Evolutionary conservation across 1,140 invertebrate genomes (phyloP), one percentile per base, ranked within the genome.

Genomic region (Thrips palmi): DNA sequence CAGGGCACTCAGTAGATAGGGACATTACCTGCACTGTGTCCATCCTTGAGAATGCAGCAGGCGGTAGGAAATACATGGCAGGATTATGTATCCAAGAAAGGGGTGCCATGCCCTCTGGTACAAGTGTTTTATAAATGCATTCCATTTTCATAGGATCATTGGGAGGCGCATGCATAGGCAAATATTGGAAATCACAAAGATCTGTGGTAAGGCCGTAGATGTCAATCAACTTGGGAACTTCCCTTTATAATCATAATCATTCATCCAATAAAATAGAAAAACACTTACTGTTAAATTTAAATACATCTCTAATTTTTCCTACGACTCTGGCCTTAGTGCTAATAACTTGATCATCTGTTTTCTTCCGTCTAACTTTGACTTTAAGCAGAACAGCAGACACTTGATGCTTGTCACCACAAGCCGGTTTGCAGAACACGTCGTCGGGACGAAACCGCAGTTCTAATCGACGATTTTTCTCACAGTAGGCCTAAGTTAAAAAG

Each of bases 181-280:
- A 55, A 57, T 77, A 93, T 60, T 93, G 88, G 57, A 87, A 93
- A 58, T 96, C 89, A 57, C 72, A 78, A 40, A 92, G 58, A 50
- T 67, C 84, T 86, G 47, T 45, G 6, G 30, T 12, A 12, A 17
- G 10, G 33, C 12, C 10, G 22, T 20, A 34, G 10, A 19, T 4
- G 12, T 20, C 10, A 34, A 34, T n/a, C 7, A 6, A 4, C 22
- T 14, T 20, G 22, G 6, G 8, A n/a, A 20, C 17, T 14, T 31
- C n/a, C 2, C 10, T 31, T 3, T 30, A 24, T 4, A 1, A 28
- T 20, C 22, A 14, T 21, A 12, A n/a, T 25, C 23, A 50, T 1
- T 11, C 35, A 29, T 31, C 24, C 14, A 35, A 20, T 11, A 37
- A 5, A 8, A 33, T 15, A 39, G 24, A 3, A 29, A 38, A 49